Percentiles rank a stretch among this genome's conserved stretches.
Conservation (phyloP, 2,888 invertebrate genomes). For the Mythimna ferrago region DNA sequence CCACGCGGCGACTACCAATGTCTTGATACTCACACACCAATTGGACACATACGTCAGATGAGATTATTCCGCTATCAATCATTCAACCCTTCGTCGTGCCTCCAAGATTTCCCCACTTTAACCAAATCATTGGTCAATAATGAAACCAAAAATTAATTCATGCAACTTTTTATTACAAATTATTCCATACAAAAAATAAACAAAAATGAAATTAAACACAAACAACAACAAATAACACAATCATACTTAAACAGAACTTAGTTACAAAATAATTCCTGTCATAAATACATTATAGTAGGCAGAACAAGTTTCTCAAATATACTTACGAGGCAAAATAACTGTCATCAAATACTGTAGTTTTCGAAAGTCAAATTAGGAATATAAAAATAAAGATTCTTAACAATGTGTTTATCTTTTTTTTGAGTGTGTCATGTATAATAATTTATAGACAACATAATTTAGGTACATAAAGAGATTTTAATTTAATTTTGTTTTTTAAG, state of each 20-base stretch:
- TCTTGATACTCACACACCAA: constrained; percentile 86
- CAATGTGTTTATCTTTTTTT: neutral
- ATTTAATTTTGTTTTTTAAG: neutral
- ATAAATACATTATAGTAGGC: neutral
- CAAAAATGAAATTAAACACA: constrained; percentile 54
- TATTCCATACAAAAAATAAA: constrained; percentile 51
- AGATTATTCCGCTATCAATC: constrained; percentile 82
- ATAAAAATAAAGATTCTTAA: neutral
- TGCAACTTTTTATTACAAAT: constrained; percentile 67
- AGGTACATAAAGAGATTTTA: constrained; percentile 5
- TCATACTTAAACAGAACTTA: constrained; percentile 28
- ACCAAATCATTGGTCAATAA: constrained; percentile 67
- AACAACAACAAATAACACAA: constrained; percentile 49
- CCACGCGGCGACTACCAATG: constrained; percentile 86
- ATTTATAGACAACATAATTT: constrained; percentile 4
- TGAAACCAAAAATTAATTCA: constrained; percentile 67
- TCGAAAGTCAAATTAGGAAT: neutral
- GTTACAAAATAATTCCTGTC: constrained; percentile 1
- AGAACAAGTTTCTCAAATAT: neutral
- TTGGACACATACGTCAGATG: constrained; percentile 83
- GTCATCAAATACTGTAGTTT: neutral
- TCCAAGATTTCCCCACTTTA: constrained; percentile 78
- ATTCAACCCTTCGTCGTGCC: constrained; percentile 82
- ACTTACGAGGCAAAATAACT: too few species aligned
- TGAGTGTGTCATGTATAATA: neutral